These are phyloP conservation scores for Cichlasoma orientale DNA, from an alignment of 2,797 vertebrate genomes.

Conservation along the genomic window DNA sequence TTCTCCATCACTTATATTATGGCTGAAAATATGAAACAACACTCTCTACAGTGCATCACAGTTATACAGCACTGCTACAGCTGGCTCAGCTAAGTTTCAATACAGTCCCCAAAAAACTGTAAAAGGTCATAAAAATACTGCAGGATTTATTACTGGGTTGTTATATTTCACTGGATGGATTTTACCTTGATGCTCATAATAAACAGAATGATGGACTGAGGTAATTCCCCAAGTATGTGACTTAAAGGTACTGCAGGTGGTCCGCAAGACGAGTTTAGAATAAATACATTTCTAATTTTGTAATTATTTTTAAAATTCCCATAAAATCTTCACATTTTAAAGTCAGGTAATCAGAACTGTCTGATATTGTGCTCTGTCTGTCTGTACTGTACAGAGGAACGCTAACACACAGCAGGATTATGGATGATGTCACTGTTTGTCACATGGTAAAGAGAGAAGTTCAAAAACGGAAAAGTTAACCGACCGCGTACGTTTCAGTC, in stretches of 20 bases:
- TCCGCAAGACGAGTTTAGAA: neutral
- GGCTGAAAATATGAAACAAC: neutral
- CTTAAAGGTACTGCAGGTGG: too few species aligned
- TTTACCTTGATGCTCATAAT: neutral
- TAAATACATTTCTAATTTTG: too few species aligned
- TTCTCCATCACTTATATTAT: neutral
- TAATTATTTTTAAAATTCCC: too few species aligned
- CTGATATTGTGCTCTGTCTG: neutral
- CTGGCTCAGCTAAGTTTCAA: neutral
- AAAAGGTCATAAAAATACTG: neutral
- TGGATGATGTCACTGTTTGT: slow-evolving; percentile 15
- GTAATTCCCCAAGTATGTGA: too few species aligned
- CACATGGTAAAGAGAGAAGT: slow-evolving; percentile 4
- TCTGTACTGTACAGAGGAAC: neutral
- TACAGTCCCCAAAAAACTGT: neutral
- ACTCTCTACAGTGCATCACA: neutral
- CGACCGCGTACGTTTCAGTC: slow-evolving; percentile 1
- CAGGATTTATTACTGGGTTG: neutral
- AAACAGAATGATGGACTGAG: neutral
- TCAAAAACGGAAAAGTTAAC: neutral
- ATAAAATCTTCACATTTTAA: too few species aligned
- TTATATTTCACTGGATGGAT: neutral
- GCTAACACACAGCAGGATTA: neutral
- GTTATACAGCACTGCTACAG: rapidly evolving
- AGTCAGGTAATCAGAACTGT: too few species aligned